phyloP scores from a whole-genome alignment of 2,888 invertebrate species.

The Spodoptera exigua region DNA sequence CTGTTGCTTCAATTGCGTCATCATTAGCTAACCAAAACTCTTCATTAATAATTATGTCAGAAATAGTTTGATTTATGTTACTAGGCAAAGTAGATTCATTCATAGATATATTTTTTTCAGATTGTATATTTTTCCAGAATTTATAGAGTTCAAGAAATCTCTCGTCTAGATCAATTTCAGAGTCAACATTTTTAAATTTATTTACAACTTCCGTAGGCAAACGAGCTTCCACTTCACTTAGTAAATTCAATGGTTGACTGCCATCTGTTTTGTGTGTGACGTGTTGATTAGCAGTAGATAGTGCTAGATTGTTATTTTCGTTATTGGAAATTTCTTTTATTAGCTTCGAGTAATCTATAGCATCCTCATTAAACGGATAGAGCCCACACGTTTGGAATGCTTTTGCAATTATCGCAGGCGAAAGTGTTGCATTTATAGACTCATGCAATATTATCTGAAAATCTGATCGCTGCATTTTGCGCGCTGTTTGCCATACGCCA shows the following conservation, averaged over 20 bases:
- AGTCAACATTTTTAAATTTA: constrained; percentile 18
- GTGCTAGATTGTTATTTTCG: constrained; percentile 12
- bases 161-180: constrained; percentile 17
- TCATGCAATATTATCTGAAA: constrained; percentile 7
- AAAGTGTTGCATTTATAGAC: constrained; percentile 12
- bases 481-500: constrained; percentile 12
- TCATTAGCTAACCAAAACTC: constrained; percentile 17
- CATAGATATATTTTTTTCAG: constrained; percentile 18
- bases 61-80: constrained; percentile 17
- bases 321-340: constrained; percentile 9
- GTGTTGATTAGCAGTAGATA: constrained; percentile 15
- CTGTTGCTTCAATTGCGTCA: constrained; percentile 18
- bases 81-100: constrained; percentile 16
- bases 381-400: constrained; percentile 12
- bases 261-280: constrained; percentile 11
- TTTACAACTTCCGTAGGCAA: constrained; percentile 18
- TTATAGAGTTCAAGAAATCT: constrained; percentile 20
- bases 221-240: constrained; percentile 20
- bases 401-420: constrained; percentile 11
- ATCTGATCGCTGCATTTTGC: constrained; percentile 11
- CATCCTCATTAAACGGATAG: constrained; percentile 13
- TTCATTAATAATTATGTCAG: constrained; percentile 17
- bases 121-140: constrained; percentile 21
- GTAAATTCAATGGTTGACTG: constrained; percentile 20
- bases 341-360: constrained; percentile 12